A percentile compares a stretch with the other conserved stretches of the same genome.
phyloP scores from a whole-genome alignment of 2,797 vertebrate genomes.

The Otolemur crassicaudatus region DNA sequence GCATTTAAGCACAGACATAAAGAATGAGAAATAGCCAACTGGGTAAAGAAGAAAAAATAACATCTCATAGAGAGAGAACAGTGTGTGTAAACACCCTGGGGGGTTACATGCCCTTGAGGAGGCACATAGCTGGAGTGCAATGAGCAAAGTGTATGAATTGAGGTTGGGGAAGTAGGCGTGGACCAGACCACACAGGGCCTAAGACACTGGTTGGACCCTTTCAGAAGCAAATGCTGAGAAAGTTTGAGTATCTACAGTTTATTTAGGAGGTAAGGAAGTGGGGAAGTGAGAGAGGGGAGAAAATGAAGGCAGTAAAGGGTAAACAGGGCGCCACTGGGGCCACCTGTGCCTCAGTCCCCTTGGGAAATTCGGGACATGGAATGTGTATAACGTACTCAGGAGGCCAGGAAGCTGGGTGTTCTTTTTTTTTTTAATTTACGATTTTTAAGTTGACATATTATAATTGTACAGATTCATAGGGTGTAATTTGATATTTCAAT shows the following conservation, averaged over 20 bases:
- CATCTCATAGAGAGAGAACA: not conserved
- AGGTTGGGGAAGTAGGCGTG: not conserved
- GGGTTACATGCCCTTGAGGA: not conserved
- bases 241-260: not conserved
- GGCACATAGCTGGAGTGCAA: not conserved
- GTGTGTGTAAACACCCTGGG: not conserved
- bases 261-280: not conserved
- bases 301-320: not conserved
- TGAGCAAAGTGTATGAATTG: not conserved
- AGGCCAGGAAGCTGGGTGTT: not conserved
- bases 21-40: not conserved
- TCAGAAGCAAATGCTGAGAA: not conserved
- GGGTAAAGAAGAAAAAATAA: not conserved
- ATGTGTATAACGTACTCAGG: not conserved
- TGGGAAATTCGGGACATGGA: not conserved
- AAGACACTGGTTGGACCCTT: not conserved
- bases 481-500: not conserved
- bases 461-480: not conserved
- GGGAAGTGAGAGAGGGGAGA: not conserved
- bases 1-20: not conserved
- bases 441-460: not conserved
- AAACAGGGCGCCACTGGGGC: not conserved
- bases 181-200: not conserved
- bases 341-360: not conserved
- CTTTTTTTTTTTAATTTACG: not conserved